Base-by-base conservation (phyloP, 2,888 invertebrate species). In the Drosophila niveifrons region DNA sequence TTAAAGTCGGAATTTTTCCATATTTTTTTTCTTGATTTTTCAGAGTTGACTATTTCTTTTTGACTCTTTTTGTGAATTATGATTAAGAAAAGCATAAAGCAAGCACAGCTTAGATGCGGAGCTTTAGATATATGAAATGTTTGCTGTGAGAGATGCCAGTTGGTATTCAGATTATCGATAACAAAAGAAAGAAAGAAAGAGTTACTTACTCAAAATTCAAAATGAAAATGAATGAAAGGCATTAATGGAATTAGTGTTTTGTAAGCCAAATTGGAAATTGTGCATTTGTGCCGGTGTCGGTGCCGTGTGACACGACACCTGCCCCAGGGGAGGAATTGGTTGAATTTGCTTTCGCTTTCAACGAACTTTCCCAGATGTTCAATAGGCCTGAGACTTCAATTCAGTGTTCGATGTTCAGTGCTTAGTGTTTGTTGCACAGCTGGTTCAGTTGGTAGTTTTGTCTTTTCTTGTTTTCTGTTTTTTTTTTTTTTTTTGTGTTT, bases 221-320 rank as follows among this genome's bases (percentile, higher is more conserved):
- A 23, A 23, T 23, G 23, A 23, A 23, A 39, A 6, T n/a, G n/a
- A 55, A 34, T 34, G 31, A 18, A 18, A 31, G 55, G 31, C 17
- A 55, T 31, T 18, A 55, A 34, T 31, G 31, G 43, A 6, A 44
- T 13, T 18, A 13, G 10, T 18, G 10, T 18, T 29, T 43, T 48
- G 13, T 34, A 48, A 34, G 23, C 31, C 36, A 11, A 63, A 48
- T 39, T 41, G 18, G 1, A 43, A 50, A 13, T 50, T 50, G 58
- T 43, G 46, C 28, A 47, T 47, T 48, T 46, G 46, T 73, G 72
- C 50, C 66, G 66, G 74, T 52, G 2, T 6, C 31, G 10, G 31
- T 41, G 51, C 52, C 78, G 68, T 57, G 74, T 39, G 66, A 63
- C 75, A 78, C 64, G 65, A 57, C 57, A 67, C 18, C 28, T 18